Conservation (phyloP, 2,113 vertebrate species). For the Vidua macroura region DNA sequence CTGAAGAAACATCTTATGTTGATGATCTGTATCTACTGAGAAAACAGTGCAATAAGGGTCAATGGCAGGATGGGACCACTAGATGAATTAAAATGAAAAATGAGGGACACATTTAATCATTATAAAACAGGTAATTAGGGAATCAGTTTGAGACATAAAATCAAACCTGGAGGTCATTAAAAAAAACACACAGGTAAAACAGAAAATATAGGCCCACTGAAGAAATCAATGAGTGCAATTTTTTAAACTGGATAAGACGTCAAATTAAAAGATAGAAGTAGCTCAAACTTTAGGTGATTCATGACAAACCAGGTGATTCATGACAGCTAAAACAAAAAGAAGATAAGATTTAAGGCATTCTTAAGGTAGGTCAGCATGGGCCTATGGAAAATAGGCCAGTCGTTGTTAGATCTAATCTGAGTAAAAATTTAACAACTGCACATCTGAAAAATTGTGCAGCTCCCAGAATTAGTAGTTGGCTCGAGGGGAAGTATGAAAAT, state of each 20-base stretch:
- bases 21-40: background rate
- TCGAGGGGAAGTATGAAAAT: background rate
- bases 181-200: background rate
- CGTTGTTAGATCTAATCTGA: background rate
- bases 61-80: background rate
- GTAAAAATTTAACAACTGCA: background rate
- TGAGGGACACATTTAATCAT: background rate
- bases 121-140: background rate
- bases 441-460: background rate
- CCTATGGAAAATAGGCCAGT: background rate
- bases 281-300: background rate
- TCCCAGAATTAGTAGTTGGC: background rate
- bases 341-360: background rate
- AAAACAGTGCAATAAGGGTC: background rate
- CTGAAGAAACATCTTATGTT: background rate
- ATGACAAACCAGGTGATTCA: background rate
- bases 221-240: background rate
- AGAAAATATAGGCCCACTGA: background rate
- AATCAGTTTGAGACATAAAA: background rate
- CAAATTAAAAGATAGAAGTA: background rate
- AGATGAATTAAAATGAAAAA: background rate
- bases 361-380: background rate
- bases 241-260: background rate
- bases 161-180: background rate
- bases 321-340: background rate